These are phyloP conservation scores for Acanthurus tractus DNA, from an alignment of 2,797 vertebrate species.

Conservation along the genomic window DNA sequence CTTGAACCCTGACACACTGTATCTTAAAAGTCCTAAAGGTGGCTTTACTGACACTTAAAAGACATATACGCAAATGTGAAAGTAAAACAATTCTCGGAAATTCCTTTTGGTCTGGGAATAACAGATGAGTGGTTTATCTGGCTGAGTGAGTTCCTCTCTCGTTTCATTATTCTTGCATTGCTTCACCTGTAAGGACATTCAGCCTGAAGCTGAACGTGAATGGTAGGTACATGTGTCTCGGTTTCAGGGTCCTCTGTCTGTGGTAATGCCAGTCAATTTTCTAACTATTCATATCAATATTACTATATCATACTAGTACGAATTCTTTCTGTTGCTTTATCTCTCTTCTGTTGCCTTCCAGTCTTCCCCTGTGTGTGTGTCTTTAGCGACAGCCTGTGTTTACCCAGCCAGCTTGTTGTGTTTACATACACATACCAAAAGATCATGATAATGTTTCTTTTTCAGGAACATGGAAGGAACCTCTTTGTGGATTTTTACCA, in stretches of 20 bases:
- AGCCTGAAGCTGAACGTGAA: slow-evolving; percentile 28
- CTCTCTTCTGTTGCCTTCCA: not conserved
- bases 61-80: slow-evolving; percentile 49
- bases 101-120: slow-evolving; percentile 22
- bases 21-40: not conserved
- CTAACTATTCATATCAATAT: not conserved
- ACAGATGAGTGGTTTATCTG: slow-evolving; percentile 19
- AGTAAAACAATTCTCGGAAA: slow-evolving; percentile 60
- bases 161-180: slow-evolving; percentile 3
- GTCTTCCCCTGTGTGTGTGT: not conserved
- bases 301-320: too few relatives aligned
- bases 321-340: not conserved
- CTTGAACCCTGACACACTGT: not conserved
- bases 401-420: not conserved
- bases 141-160: slow-evolving; percentile 25
- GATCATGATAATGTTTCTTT: slow-evolving; percentile 20
- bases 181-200: slow-evolving; percentile 17
- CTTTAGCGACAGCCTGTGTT: not conserved
- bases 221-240: slow-evolving; percentile 51
- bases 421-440: not conserved
- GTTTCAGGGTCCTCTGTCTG: not conserved
- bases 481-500: slow-evolving; percentile 45
- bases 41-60: too few relatives aligned
- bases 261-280: slow-evolving; percentile 6
- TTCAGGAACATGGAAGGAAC: slow-evolving; percentile 51